Percentiles rank a stretch among this genome's conserved stretches.
These are phyloP conservation scores for Trogon melanurus DNA, from an alignment of 2,113 vertebrate genomes.

Conservation along the genomic window DNA sequence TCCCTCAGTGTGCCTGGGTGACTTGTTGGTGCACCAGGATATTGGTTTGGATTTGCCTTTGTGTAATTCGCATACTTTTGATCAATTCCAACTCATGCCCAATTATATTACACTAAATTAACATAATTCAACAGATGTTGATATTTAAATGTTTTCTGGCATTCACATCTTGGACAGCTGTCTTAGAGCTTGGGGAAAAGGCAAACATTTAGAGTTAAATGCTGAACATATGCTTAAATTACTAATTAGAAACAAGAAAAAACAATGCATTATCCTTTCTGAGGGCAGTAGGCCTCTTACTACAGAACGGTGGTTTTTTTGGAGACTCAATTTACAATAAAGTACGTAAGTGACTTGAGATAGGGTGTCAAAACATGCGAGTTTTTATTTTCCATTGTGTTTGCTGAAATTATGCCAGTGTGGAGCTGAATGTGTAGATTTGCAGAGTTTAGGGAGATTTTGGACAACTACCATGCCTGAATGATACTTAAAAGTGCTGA, in stretches of 20 bases:
- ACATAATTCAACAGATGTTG: conserved; percentile 90
- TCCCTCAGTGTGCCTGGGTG: conserved; percentile 33
- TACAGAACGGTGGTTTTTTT: conserved; percentile 14
- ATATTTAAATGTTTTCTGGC: conserved; percentile 89
- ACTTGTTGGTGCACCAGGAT: conserved; percentile 68
- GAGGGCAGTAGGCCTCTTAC: conserved; percentile 73
- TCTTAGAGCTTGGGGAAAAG: conserved; percentile 86
- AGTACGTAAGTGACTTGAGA: conserved; percentile 30
- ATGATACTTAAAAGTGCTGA: not conserved
- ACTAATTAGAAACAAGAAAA: conserved; percentile 86
- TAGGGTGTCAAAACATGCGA: not conserved
- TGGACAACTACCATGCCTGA: not conserved
- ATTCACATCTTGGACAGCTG: conserved; percentile 86
- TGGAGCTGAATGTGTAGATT: not conserved
- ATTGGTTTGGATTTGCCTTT: conserved; percentile 76
- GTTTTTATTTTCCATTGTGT: conserved; percentile 42
- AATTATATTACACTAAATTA: conserved; percentile 88
- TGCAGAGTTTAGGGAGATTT: conserved; percentile 5
- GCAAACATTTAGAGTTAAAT: conserved; percentile 89
- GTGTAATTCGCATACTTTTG: conserved; percentile 78
- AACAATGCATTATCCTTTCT: conserved; percentile 82
- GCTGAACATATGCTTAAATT: conserved; percentile 89
- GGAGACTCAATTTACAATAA: conserved; percentile 53
- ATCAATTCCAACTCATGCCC: conserved; percentile 83
- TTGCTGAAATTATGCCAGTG: not conserved